A percentile compares a stretch with the other conserved stretches of the same genome.
phyloP scores from a whole-genome alignment of 2,888 invertebrate genomes.

The Salpingus planirostris region DNA sequence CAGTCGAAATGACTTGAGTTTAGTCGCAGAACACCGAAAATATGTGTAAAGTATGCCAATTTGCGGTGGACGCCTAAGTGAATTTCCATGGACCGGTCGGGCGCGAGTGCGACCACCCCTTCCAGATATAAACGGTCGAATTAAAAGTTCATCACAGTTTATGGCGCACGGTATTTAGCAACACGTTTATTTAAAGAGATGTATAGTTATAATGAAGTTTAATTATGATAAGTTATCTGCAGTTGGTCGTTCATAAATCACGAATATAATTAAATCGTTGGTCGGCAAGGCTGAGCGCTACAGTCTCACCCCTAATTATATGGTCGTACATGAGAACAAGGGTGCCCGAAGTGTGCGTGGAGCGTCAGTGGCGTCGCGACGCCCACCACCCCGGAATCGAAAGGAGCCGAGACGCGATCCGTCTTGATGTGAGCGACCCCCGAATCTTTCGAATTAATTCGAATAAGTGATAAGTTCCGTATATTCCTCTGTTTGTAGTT shows the following conservation, averaged over 20 bases:
- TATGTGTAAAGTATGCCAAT: no score
- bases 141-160: slow-evolving; percentile 31
- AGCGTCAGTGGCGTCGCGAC: slow-evolving; percentile 8
- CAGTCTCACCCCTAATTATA: slow-evolving; percentile 36
- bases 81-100: no score
- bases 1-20: no score
- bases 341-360: slow-evolving; percentile 8
- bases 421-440: no score
- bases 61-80: no score
- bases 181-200: slow-evolving; percentile 31
- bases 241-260: slow-evolving; percentile 35
- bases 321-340: slow-evolving; percentile 23
- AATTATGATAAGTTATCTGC: slow-evolving; percentile 36
- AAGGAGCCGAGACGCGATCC: no score
- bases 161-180: slow-evolving; percentile 26
- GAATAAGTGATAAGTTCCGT: no score
- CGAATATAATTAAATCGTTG: slow-evolving; percentile 36
- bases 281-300: slow-evolving; percentile 30
- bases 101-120: no score
- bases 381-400: slow-evolving; percentile 2
- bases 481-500: not conserved
- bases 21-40: no score
- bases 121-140: no score
- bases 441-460: not conserved
- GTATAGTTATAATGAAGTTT: slow-evolving; percentile 33